A percentile compares a stretch with the other conserved stretches of the same genome.
phyloP scores from a whole-genome alignment of 92 coral and sea anemone genomes.

The Ricordea florida region DNA sequence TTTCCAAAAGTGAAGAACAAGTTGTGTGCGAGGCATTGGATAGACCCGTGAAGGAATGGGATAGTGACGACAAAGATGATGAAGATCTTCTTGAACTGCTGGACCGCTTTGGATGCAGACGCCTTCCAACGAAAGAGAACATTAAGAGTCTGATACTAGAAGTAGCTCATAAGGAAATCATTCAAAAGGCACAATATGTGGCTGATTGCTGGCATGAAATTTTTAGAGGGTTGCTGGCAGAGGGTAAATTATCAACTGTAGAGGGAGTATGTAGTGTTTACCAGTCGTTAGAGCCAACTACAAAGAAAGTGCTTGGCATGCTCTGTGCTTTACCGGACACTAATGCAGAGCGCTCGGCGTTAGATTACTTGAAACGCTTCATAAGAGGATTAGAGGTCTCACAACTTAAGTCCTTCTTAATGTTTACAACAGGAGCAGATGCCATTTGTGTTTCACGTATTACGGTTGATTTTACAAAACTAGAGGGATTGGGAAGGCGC shows the following conservation, averaged over 20 bases:
- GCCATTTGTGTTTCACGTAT: constrained; percentile 47
- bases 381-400: constrained; percentile 41
- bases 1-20: constrained; percentile 29
- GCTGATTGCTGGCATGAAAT: constrained; percentile 53
- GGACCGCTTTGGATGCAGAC: constrained; percentile 37
- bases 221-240: constrained; percentile 7
- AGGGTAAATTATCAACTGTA: constrained; percentile 21
- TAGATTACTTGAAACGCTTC: constrained; percentile 41
- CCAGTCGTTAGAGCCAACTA: constrained; percentile 51
- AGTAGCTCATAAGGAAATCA: constrained; percentile 51
- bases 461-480: constrained; percentile 43
- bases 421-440: constrained; percentile 57
- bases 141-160: constrained; percentile 35
- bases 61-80: constrained; percentile 27
- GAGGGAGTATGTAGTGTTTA: constrained; percentile 32
- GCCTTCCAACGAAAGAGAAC: constrained; percentile 42
- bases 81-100: constrained; percentile 41
- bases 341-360: constrained; percentile 32
- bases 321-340: constrained; percentile 29
- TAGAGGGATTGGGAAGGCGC: constrained; percentile 48
- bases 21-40: constrained; percentile 44
- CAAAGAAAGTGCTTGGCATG: constrained; percentile 50
- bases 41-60: constrained; percentile 23
- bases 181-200: constrained; percentile 48
- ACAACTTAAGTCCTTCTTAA: constrained; percentile 46